phyloP scores from a whole-genome alignment of 2,888 invertebrate genomes.

The Trissolcus japonicus region DNA sequence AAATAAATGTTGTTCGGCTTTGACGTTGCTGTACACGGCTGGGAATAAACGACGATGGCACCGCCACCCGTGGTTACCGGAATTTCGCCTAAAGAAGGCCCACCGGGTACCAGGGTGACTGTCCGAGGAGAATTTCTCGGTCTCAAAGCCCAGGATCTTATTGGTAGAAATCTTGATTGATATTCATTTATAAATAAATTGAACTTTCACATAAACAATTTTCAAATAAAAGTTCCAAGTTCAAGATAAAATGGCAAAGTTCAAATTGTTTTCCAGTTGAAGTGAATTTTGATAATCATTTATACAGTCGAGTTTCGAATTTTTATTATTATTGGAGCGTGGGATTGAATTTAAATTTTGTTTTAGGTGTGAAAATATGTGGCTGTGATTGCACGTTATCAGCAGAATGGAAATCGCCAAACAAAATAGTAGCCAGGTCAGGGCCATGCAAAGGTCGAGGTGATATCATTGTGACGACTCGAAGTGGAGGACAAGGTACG shows the following conservation, averaged over 20 bases:
- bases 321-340: too few relatives aligned
- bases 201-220: too few relatives aligned
- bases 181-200: not conserved
- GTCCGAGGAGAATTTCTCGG: slow-evolving; percentile 98
- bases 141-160: slow-evolving; percentile 87
- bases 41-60: slow-evolving; percentile 40
- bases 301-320: too few relatives aligned
- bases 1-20: not conserved
- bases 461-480: slow-evolving; percentile 93
- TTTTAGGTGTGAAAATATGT: slow-evolving; percentile 92
- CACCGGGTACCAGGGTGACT: slow-evolving; percentile 95
- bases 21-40: not conserved
- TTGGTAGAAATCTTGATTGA: slow-evolving; percentile 79
- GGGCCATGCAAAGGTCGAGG: slow-evolving; percentile 94
- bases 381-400: slow-evolving; percentile 96
- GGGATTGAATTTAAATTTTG: too few relatives aligned
- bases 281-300: too few relatives aligned
- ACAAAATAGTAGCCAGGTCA: slow-evolving; percentile 97
- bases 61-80: slow-evolving; percentile 95
- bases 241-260: too few relatives aligned
- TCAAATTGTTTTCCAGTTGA: too few relatives aligned
- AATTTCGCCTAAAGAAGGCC: slow-evolving; percentile 98
- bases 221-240: too few relatives aligned
- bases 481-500: slow-evolving; percentile 90
- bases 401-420: slow-evolving; percentile 98